phyloP scores from a whole-genome alignment of 2,113 vertebrate genomes.

The Gymnogyps californianus region DNA sequence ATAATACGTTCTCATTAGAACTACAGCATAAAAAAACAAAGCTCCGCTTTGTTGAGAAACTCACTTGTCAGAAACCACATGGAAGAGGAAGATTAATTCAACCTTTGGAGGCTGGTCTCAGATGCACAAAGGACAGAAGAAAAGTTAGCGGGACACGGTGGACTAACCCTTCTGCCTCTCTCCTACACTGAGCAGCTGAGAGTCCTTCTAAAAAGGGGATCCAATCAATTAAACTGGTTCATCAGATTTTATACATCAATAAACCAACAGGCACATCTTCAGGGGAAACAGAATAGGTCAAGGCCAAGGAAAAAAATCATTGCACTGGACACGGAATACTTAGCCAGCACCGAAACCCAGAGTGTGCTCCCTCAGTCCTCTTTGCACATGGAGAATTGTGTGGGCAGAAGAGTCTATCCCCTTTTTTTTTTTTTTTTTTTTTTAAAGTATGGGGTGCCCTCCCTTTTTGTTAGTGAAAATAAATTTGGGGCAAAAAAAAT shows the following conservation, averaged over 20 bases:
- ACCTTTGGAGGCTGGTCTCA: neutral
- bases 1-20: constrained; percentile 21
- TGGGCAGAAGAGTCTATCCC: neutral
- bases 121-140: constrained; percentile 24
- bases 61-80: constrained; percentile 25
- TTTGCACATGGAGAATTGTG: neutral
- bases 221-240: neutral
- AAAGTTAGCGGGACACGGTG: neutral
- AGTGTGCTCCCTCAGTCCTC: neutral
- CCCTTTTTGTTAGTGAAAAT: neutral
- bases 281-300: neutral
- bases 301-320: neutral
- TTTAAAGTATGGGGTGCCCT: neutral
- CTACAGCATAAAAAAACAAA: constrained; percentile 62
- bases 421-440: neutral
- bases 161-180: neutral
- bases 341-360: neutral
- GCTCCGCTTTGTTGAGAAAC: constrained; percentile 63
- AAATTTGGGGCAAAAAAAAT: neutral
- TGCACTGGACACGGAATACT: neutral
- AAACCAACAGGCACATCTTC: neutral
- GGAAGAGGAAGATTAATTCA: neutral
- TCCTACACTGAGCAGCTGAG: neutral
- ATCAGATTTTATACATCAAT: neutral
- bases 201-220: neutral